A percentile compares a stretch with the other conserved stretches of the same genome.
These are phyloP conservation scores for Cydia splendana DNA, from an alignment of 1,140 invertebrate genomes.

Conservation along the genomic window DNA sequence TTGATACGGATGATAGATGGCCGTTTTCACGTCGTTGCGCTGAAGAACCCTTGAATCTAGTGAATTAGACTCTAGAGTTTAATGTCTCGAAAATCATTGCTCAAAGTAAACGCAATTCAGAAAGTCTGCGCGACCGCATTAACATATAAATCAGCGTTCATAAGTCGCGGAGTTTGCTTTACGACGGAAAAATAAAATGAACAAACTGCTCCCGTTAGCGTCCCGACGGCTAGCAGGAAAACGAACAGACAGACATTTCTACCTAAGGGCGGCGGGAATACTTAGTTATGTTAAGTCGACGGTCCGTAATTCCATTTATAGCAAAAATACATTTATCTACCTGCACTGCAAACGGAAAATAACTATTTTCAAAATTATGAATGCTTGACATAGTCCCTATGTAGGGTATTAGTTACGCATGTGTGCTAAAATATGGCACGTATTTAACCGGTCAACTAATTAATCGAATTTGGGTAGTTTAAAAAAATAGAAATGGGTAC, in stretches of 20 bases:
- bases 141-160: constrained; percentile 63
- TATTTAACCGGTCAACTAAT: too few relatives aligned
- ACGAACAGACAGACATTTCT: constrained; percentile 62
- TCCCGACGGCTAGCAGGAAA: constrained; percentile 60
- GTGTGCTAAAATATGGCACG: too few relatives aligned
- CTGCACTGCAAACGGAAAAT: not conserved
- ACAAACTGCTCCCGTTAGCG: constrained; percentile 55
- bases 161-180: constrained; percentile 65
- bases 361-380: not conserved
- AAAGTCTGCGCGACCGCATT: constrained; percentile 44
- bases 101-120: constrained; percentile 37
- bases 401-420: too few relatives aligned
- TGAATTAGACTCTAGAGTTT: constrained; percentile 38
- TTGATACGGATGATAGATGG: constrained; percentile 73
- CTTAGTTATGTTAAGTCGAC: constrained; percentile 44
- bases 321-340: not conserved
- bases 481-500: too few relatives aligned
- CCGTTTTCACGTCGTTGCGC: constrained; percentile 48
- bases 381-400: not conserved
- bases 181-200: constrained; percentile 61
- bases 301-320: constrained; percentile 1
- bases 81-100: constrained; percentile 30
- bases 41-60: constrained; percentile 39
- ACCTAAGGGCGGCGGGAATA: constrained; percentile 59
- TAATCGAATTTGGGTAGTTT: too few relatives aligned